phyloP scores from a whole-genome alignment of 2,113 vertebrate genomes.

The Arothron firmamentum region DNA sequence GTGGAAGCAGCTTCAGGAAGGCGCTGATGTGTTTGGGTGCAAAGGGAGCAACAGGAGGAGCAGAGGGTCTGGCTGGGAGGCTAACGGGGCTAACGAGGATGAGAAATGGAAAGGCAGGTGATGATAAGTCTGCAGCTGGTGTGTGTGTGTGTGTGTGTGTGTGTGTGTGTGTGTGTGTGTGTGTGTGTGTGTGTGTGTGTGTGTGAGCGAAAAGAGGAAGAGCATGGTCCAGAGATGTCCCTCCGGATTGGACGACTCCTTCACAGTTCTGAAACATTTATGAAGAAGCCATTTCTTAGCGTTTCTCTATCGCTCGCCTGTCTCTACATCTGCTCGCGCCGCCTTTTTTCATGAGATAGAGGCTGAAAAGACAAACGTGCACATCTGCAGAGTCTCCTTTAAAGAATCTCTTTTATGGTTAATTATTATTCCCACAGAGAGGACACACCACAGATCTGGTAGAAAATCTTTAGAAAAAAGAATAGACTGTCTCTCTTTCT shows the following conservation, averaged over 20 bases:
- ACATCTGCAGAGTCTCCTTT: conserved; percentile 20
- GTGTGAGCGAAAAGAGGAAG: neutral
- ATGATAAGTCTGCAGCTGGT: conserved; percentile 35
- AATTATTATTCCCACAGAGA: conserved; percentile 14
- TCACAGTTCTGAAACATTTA: conserved; percentile 66
- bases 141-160: conserved; percentile 7
- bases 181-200: conserved; percentile 1
- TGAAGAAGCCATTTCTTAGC: conserved; percentile 49
- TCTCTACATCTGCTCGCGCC: neutral
- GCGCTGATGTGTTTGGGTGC: conserved; percentile 44
- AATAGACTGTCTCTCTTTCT: neutral
- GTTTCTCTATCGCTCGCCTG: conserved; percentile 26
- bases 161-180: neutral
- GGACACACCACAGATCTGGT: too few species aligned
- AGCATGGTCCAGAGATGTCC: conserved; percentile 36
- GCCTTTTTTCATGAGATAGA: neutral
- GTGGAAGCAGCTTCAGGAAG: conserved; percentile 17
- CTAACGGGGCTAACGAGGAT: conserved; percentile 57
- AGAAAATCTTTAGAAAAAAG: too few species aligned
- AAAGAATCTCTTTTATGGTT: too few species aligned
- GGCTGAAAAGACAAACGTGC: conserved; percentile 7
- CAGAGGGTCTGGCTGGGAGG: conserved; percentile 56
- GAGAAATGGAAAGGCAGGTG: conserved; percentile 55
- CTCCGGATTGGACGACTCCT: conserved; percentile 56
- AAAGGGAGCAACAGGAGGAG: conserved; percentile 52